phyloP scores from a whole-genome alignment of 2,888 invertebrate species.

The Rotaria magnacalcarata region DNA sequence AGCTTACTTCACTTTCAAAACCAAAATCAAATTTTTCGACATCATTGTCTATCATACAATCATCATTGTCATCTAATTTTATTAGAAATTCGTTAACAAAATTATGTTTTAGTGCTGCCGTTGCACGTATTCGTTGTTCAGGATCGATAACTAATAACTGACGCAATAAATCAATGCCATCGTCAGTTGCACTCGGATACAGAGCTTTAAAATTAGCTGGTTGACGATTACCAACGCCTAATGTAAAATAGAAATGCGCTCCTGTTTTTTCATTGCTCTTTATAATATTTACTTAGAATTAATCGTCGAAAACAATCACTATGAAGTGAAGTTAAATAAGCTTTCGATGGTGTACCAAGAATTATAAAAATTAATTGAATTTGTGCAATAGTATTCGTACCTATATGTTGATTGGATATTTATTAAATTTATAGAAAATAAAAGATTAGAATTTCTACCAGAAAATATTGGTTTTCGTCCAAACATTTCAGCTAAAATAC shows the following conservation, averaged over 20 bases:
- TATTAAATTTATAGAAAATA: background rate
- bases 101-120: background rate
- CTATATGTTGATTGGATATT: background rate
- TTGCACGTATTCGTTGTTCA: background rate
- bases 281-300: background rate
- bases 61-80: background rate
- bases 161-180: slow-evolving; percentile 1
- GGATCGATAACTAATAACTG: background rate
- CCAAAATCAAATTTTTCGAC: background rate
- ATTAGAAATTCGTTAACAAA: slow-evolving; percentile 7
- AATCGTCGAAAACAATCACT: slow-evolving; percentile 20
- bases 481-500: slow-evolving; percentile 69
- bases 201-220: slow-evolving; percentile 12
- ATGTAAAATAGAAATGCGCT: background rate
- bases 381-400: slow-evolving; percentile 9
- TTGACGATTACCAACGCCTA: slow-evolving; percentile 14
- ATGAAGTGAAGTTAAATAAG: background rate
- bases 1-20: slow-evolving; percentile 3
- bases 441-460: slow-evolving; percentile 61
- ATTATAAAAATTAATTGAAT: slow-evolving; percentile 1
- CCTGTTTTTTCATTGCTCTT: too few relatives aligned
- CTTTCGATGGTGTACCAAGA: slow-evolving; percentile 1
- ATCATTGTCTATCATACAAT: background rate
- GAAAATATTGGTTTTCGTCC: slow-evolving; percentile 67
- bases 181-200: background rate